Evolutionary conservation across 2,797 vertebrate species (phyloP), one percentile per base, ranked within the genome.

Genomic region (Propithecus deckenii): DNA sequence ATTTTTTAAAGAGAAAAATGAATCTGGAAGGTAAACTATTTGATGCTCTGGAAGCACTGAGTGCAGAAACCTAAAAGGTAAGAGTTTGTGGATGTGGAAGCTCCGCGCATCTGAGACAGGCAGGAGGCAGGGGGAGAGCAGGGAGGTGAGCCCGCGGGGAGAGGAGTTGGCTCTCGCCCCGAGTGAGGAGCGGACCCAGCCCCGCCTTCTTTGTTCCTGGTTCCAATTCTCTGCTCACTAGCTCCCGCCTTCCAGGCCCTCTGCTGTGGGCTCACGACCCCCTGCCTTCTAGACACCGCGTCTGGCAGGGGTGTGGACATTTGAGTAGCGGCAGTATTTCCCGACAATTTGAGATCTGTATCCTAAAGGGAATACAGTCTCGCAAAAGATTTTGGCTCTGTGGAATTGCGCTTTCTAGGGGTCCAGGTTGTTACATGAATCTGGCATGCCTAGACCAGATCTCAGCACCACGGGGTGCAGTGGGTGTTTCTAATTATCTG

Each of bases 1-100:
- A 63, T 79, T 75, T 84, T 93, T 96, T 84, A 89, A 91, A 92
- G 23, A 84, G n/a, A 38, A 95, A 94, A 96, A 92, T 15, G n/a
- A 80, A 72, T 65, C 78, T 89, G 93, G 38, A 86, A 97, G 86
- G 81, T 28, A 78, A 94, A 91, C 89, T 50, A 67, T 88, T 52
- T 75, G 71, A 71, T 43, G 46, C 59, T 65, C 72, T 81, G n/a
- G 43, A 75, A 89, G 48, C 43, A 50, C 61, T 43, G 55, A 52
- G 43, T 67, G 38, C 30, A 94, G 88, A 89, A 12, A 93, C n/a
- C 23, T 28, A 52, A 91, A 84, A 72, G 52, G 71, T 35, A 15
- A 61, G 76, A 65, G 59, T 95, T 63, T 83, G 14, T 7, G 8
- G 48, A 43, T 18, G 25, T 11, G 35, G 74, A 15, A 61, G 17